Evolutionary conservation across 64 coral and sea anemone genomes (phyloP), one percentile per base, ranked within the genome.

Genomic region (Porites australiensis): DNA sequence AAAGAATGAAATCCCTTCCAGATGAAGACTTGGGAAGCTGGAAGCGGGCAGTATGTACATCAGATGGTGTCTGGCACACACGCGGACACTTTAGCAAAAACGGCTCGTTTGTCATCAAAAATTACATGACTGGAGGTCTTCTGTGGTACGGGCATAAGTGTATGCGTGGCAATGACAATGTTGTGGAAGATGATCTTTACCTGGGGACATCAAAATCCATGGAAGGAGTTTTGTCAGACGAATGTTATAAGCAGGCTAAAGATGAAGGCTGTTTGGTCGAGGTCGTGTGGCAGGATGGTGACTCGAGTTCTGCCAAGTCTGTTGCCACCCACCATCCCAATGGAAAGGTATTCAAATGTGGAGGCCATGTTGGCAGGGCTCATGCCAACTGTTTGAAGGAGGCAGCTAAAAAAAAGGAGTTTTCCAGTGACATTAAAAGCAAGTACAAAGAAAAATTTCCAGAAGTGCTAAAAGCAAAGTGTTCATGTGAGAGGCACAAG

Each of bases 1-100:
- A 51, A 13, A 45, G n/a, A 23, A 93, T 93, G 92, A 79, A 72
- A 14, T 19, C 6, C 3, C 8, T 77, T 11, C 4, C 45, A 2
- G 23, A 62, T 13, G 67, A 48, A 50, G 58, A 83, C 2, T 9
- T 94, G 23, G 92, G 86, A 14, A 89, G 92, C 23, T 83, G 89
- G 66, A 19, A 37, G 16, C 6, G 78, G 21, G 89, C 67, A 12
- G 78, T 91, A 12, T 77, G 82, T 13, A 74, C 89, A 13, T 91
- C 79, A 63, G 89, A 91, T 82, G 89, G 89, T 11, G 66, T 91
- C 22, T 83, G 67, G 78, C 89, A 91, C n/a, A 91, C 50, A 10
- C 27, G 52, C 54, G 89, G 89, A 3, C 69, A 83, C 11, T 66
- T 74, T 53, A 87, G 68, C 23, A 87, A 59, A 37, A 82, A 82